A percentile compares a stretch with the other conserved stretches of the same genome.
Conservation (phyloP, 2,888 invertebrate species). For the Listrodromus nycthemerus region DNA sequence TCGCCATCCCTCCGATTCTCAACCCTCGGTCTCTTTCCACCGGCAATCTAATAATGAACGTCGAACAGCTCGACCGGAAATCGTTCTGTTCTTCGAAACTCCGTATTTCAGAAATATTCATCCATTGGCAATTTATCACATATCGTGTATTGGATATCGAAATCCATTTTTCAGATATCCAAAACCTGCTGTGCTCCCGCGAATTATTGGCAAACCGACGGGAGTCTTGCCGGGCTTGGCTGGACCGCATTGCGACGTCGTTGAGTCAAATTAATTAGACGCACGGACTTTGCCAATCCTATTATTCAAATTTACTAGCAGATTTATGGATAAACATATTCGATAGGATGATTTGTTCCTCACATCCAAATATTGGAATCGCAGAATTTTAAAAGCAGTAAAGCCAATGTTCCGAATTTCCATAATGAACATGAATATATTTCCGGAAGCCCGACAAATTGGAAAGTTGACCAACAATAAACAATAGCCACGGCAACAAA, state of each 20-base stretch:
- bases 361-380: background rate
- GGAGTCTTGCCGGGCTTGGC: constrained; percentile 1
- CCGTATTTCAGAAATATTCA: background rate
- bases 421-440: too few species aligned
- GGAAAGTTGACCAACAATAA: too few species aligned
- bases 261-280: constrained; percentile 16
- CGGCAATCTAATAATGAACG: constrained; percentile 30
- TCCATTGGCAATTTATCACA: background rate
- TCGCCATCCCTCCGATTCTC: constrained; percentile 1
- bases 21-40: constrained; percentile 16
- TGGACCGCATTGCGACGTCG: background rate
- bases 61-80: constrained; percentile 13
- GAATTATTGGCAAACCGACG: constrained; percentile 10
- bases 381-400: too few species aligned
- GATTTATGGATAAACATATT: background rate
- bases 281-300: background rate
- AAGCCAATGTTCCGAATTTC: too few species aligned
- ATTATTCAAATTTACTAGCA: background rate
- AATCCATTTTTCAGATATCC: background rate
- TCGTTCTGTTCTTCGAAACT: constrained; percentile 12
- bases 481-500: too few species aligned
- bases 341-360: background rate
- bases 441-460: too few species aligned
- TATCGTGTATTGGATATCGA: background rate
- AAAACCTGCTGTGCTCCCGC: background rate